These are phyloP conservation scores for Hippocampus barbouri DNA, from an alignment of 2,113 vertebrate genomes.

Conservation along the genomic window DNA sequence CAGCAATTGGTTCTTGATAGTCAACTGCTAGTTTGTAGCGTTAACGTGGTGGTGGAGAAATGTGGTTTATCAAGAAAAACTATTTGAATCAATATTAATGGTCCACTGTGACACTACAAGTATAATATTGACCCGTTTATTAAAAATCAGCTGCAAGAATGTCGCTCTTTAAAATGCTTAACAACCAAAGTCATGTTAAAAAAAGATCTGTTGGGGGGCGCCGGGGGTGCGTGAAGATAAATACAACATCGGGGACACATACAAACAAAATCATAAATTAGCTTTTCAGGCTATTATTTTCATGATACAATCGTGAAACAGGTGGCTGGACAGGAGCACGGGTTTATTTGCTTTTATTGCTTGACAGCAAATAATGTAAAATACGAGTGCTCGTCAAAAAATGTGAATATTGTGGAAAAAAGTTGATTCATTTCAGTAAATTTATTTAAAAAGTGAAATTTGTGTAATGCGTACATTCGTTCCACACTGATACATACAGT, in stretches of 20 bases:
- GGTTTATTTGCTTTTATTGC: background rate
- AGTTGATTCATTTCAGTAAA: too few species aligned
- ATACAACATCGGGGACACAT: slow-evolving; percentile 31
- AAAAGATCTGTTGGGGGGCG: too few species aligned
- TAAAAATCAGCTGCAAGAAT: slow-evolving; percentile 39
- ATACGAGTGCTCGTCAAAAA: too few species aligned
- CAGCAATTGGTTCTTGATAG: background rate
- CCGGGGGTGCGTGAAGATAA: slow-evolving; percentile 38
- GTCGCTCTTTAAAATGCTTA: slow-evolving; percentile 46
- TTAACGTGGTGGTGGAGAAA: too few species aligned
- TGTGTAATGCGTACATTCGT: too few species aligned
- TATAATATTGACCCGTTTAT: slow-evolving; percentile 40
- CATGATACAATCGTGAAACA: slow-evolving; percentile 37
- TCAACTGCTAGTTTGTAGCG: background rate
- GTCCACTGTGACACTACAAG: slow-evolving; percentile 17
- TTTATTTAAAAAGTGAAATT: too few species aligned
- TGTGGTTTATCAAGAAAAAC: too few species aligned
- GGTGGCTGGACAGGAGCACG: slow-evolving; percentile 21
- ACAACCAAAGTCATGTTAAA: slow-evolving; percentile 18
- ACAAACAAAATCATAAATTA: slow-evolving; percentile 27
- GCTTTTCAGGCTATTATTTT: slow-evolving; percentile 30
- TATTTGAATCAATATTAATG: too few species aligned
- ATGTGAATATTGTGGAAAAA: too few species aligned
- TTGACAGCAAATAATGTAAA: background rate
- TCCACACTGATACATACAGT: too few species aligned